Percentiles rank a stretch among this genome's conserved stretches.
These are phyloP conservation scores for Thinocorus orbignyianus DNA, from an alignment of 2,113 vertebrate genomes.

Conservation along the genomic window DNA sequence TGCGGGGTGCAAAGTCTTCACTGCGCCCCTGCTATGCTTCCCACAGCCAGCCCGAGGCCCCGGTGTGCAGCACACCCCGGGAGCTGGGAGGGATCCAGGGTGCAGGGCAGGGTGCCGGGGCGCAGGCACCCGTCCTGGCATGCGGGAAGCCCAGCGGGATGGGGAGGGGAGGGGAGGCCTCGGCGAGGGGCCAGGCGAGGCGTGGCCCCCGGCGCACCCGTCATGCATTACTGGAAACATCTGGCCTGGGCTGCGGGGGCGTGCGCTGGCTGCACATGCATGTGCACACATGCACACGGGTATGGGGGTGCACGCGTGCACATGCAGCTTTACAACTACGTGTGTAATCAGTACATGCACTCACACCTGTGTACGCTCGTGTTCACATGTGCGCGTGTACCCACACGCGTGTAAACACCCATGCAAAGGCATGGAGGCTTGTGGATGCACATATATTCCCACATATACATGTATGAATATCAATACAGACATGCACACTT, in stretches of 20 bases:
- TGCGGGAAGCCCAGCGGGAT: not conserved
- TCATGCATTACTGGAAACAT: conserved; percentile 64
- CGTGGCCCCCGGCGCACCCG: not conserved
- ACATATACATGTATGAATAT: fast-evolving
- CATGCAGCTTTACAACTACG: no score
- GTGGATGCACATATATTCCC: not conserved
- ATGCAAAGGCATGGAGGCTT: not conserved
- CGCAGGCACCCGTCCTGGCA: not conserved
- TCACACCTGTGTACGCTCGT: not conserved
- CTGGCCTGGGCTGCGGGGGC: conserved; percentile 28
- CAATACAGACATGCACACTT: not conserved
- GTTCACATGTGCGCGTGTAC: not conserved
- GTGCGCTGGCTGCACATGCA: not conserved
- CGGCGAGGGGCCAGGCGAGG: not conserved
- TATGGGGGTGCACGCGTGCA: not conserved
- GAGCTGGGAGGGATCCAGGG: not conserved
- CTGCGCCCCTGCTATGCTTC: not conserved
- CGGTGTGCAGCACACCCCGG: fast-evolving
- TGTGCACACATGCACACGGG: not conserved
- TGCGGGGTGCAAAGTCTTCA: not conserved
- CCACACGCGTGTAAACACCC: not conserved
- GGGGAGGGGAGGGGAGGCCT: not conserved
- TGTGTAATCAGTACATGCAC: not conserved
- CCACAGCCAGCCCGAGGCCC: not conserved
- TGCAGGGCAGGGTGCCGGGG: not conserved